Conservation (phyloP, 2,888 invertebrate genomes). For the Lumbricus terrestris region DNA sequence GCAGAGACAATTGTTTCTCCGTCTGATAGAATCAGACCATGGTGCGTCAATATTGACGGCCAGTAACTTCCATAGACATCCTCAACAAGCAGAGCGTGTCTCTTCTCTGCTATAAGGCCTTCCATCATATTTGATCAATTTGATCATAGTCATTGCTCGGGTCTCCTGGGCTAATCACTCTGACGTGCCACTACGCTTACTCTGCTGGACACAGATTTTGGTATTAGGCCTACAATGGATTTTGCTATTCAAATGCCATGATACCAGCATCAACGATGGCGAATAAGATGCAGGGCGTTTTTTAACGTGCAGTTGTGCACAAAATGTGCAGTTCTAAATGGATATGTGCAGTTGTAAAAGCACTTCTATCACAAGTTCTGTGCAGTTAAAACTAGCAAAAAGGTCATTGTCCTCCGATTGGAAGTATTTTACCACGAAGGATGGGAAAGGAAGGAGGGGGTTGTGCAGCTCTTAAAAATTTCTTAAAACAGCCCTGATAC, state of each 20-base stretch:
- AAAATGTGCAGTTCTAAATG: too few species aligned
- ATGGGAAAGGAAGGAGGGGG: too few species aligned
- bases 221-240: not conserved
- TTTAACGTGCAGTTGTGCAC: too few species aligned
- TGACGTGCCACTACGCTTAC: not conserved
- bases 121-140: not conserved
- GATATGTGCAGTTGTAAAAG: too few species aligned
- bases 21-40: not conserved
- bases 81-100: not conserved
- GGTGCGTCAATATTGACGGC: not conserved
- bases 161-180: not conserved
- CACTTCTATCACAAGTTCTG: too few species aligned
- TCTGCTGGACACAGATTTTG: not conserved
- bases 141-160: not conserved
- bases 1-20: conserved; percentile 3
- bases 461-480: too few species aligned
- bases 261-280: not conserved
- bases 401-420: too few species aligned
- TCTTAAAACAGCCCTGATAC: too few species aligned
- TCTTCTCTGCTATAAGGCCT: not conserved
- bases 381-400: too few species aligned
- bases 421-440: too few species aligned
- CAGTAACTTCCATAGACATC: not conserved
- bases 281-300: not conserved
- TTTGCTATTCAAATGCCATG: not conserved